Evolutionary conservation across 2,113 vertebrate species (phyloP), one percentile per base, ranked within the genome.

Genomic region (Lota lota): DNA sequence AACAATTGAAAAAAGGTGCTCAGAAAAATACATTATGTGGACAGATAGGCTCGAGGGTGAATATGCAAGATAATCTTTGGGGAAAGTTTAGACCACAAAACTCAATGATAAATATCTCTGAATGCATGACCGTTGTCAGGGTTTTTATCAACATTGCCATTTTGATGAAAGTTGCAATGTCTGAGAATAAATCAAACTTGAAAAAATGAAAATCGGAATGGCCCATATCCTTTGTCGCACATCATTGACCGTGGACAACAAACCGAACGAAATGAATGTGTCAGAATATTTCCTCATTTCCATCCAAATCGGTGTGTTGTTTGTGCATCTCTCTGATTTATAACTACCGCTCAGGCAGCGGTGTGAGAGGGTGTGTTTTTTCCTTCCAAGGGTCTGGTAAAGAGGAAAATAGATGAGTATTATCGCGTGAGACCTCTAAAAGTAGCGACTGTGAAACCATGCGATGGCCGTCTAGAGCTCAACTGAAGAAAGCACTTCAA

Each of bases 181-280:
- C 64, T 22, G 58, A 69, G 69, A 74, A 76, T 79, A 81, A 77
- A 80, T 84, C 70, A 63, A 73, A 85, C 72, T 82, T 70, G 68
- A 71, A 77, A 79, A 56, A 56, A 47, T 1, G 12, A 47, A 61
- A 83, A 66, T 22, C 5, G 11, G 63, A 69, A 69, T 47, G 68
- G 69, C 62, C 83, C 76, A 68, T 80, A 76, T 69, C 63, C 82
- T 80, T 74, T 75, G 72, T 79, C 78, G 79, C 80, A 79, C 75
- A 83, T 70, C 72, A 57, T 74, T 78, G 84, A 70, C 68, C 71
- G 57, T 75, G 5, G 57, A 77, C 33, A 63, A 73, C 63, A 77
- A 77, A 82, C 76, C 77, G 71, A 84, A 81, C 79, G 72, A 83
- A 85, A 85, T 61, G 51, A 79, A 83, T 76, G 65, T 60, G 50